A percentile compares a stretch with the other conserved stretches of the same genome.
These are phyloP conservation scores for Drosophila prostipennis DNA, from an alignment of 2,888 invertebrate species.

Conservation along the genomic window DNA sequence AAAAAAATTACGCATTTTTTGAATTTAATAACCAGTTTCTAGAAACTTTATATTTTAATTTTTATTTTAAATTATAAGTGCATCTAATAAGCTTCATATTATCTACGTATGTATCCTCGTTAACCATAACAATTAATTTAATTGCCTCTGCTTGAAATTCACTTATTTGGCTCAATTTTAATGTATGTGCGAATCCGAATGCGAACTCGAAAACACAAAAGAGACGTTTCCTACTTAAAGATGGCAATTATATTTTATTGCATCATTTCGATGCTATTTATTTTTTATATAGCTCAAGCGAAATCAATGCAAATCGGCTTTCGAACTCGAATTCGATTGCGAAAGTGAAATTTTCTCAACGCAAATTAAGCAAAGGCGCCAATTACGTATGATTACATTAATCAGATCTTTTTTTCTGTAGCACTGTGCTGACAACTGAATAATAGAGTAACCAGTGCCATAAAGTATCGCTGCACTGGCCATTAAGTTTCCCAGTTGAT, in stretches of 20 bases:
- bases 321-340: conserved; percentile 20
- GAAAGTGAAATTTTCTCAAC: conserved; percentile 42
- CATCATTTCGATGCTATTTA: conserved; percentile 9
- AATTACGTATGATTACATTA: conserved; percentile 65
- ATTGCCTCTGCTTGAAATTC: conserved; percentile 25
- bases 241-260: conserved; percentile 26
- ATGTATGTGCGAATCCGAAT: conserved; percentile 18
- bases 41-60: too few species aligned
- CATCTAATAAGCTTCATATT: neutral
- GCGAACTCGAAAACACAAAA: conserved; percentile 10
- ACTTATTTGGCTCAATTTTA: conserved; percentile 22
- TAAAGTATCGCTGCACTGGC: conserved; percentile 57
- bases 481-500: conserved; percentile 68
- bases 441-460: conserved; percentile 38
- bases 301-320: conserved; percentile 28
- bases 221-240: conserved; percentile 5
- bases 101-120: too few species aligned
- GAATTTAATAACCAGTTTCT: too few species aligned
- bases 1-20: too few species aligned
- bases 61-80: neutral
- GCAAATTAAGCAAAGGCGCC: conserved; percentile 38
- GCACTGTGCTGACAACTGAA: conserved; percentile 57
- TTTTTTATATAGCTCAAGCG: conserved; percentile 20
- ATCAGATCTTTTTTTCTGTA: conserved; percentile 45
- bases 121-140: conserved; percentile 18